phyloP scores from a whole-genome alignment of 2,113 vertebrate genomes.

The Shinisaurus crocodilurus region DNA sequence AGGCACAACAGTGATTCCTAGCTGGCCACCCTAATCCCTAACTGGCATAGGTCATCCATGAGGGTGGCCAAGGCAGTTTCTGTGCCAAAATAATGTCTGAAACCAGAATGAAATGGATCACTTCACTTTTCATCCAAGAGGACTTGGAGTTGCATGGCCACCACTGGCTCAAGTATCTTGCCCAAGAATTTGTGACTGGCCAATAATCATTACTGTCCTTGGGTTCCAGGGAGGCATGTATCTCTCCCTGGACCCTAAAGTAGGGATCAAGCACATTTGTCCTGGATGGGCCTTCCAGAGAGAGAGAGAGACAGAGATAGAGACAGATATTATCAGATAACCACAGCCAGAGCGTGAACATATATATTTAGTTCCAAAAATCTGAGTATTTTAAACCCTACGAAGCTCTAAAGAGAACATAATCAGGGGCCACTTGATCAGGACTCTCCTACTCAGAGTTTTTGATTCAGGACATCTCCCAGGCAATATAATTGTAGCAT shows the following conservation, averaged over 20 bases:
- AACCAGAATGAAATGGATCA: too few species aligned
- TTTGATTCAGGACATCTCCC: background rate
- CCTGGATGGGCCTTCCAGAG: background rate
- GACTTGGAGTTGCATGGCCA: too few species aligned
- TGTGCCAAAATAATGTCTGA: too few species aligned
- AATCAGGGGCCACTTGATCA: background rate
- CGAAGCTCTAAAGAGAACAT: background rate
- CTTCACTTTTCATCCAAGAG: too few species aligned
- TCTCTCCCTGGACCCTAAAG: background rate
- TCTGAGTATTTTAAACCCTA: background rate
- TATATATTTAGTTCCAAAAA: background rate
- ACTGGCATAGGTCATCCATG: too few species aligned
- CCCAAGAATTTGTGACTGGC: background rate
- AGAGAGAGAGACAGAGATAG: background rate
- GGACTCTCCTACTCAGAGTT: background rate
- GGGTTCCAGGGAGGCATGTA: background rate
- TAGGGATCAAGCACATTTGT: background rate
- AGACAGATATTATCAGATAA: background rate
- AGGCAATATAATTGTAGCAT: background rate
- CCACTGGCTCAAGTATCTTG: too few species aligned
- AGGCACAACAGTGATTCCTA: too few species aligned
- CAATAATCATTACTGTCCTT: background rate
- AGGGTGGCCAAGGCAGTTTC: too few species aligned
- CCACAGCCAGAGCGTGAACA: background rate
- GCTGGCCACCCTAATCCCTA: too few species aligned